Evolutionary conservation across 2,113 vertebrate genomes (phyloP).

Genomic region (Sinocyclocheilus grahami): DNA sequence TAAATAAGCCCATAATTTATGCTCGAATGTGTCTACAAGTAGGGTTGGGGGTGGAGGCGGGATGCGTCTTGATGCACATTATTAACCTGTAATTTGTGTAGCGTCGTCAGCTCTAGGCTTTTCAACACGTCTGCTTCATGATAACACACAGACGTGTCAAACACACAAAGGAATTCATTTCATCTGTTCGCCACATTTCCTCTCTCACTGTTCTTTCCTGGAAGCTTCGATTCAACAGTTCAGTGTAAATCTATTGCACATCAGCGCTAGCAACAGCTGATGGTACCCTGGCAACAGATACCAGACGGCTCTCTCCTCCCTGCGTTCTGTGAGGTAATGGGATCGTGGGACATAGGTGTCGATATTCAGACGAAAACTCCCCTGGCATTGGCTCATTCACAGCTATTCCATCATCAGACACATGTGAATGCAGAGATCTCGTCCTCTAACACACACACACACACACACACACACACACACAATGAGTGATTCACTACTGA

Average conservation of each 20-base stretch:
- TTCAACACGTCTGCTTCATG: slow-evolving; percentile 3
- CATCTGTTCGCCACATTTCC: neutral
- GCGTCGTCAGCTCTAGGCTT: neutral
- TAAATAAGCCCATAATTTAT: slow-evolving; percentile 32
- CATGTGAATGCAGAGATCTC: neutral
- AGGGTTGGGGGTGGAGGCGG: neutral
- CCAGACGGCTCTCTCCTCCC: slow-evolving; percentile 44
- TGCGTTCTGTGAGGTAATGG: slow-evolving; percentile 19
- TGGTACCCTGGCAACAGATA: slow-evolving; percentile 54
- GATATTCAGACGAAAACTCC: slow-evolving; percentile 31
- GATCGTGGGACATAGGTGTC: neutral
- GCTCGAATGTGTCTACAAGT: neutral
- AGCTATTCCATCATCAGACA: neutral
- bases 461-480: neutral
- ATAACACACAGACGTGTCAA: slow-evolving; percentile 9
- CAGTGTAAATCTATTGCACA: slow-evolving; percentile 51
- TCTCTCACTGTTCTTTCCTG: neutral
- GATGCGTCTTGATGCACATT: slow-evolving; percentile 1
- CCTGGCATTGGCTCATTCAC: slow-evolving; percentile 15
- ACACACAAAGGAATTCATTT: neutral
- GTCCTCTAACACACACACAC: neutral
- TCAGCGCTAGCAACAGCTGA: slow-evolving; percentile 40
- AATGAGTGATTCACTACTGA: neutral
- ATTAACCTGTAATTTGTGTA: slow-evolving; percentile 13
- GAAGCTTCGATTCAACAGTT: slow-evolving; percentile 39